Evolutionary conservation across 2,888 invertebrate genomes (phyloP).

Genomic region (Elysia crispata): DNA sequence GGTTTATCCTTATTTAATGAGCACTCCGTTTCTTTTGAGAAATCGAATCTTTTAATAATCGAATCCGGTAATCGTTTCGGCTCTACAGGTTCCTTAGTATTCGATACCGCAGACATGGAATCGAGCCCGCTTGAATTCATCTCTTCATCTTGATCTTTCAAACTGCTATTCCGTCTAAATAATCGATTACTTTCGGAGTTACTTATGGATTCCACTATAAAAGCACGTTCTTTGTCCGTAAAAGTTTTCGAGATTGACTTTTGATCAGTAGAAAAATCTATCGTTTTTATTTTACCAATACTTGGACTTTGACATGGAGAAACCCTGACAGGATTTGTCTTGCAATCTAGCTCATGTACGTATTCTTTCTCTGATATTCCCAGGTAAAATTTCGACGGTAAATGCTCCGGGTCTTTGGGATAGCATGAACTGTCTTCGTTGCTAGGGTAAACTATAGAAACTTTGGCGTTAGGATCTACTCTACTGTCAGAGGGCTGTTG

Average conservation of each 20-base stretch:
- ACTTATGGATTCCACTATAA: conserved; percentile 28
- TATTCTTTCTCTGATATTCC: too few relatives aligned
- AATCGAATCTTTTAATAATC: too few relatives aligned
- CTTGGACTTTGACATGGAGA: neutral
- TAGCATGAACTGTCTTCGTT: too few relatives aligned
- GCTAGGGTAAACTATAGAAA: too few relatives aligned
- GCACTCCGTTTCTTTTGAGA: too few relatives aligned
- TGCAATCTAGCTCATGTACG: too few relatives aligned
- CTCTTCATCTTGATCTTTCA: neutral
- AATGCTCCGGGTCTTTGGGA: too few relatives aligned
- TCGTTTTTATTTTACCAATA: neutral
- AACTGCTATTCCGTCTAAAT: neutral
- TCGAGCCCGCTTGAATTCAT: neutral
- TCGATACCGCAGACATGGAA: neutral
- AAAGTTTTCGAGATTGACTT: conserved; percentile 23
- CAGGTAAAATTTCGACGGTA: too few relatives aligned
- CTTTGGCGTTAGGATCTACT: too few relatives aligned
- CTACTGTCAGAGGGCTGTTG: too few relatives aligned
- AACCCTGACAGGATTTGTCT: neutral
- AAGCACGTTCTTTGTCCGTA: conserved; percentile 38
- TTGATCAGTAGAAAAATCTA: neutral
- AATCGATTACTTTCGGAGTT: conserved; percentile 11
- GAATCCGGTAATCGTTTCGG: neutral
- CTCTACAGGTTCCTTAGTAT: neutral
- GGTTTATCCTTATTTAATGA: too few relatives aligned